Evolutionary conservation across 2,113 vertebrate genomes (phyloP).

Genomic region (Burhinus oedicnemus): DNA sequence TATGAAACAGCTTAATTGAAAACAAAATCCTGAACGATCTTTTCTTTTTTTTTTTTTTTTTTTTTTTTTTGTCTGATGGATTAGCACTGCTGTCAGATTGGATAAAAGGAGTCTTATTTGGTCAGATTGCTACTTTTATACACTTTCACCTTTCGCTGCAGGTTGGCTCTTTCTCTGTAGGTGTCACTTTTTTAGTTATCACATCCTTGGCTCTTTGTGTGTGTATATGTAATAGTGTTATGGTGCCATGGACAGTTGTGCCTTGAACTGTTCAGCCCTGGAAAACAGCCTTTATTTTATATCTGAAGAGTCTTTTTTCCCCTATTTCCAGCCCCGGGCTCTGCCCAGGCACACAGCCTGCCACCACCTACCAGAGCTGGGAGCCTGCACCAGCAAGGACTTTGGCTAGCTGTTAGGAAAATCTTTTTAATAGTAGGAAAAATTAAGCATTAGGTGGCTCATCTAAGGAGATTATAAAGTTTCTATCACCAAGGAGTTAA

Average conservation of each 20-base stretch:
- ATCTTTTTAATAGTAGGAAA: background rate
- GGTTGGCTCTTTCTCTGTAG: background rate
- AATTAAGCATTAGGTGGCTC: background rate
- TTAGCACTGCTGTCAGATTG: background rate
- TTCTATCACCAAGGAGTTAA: background rate
- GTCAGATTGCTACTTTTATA: background rate
- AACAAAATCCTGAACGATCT: background rate
- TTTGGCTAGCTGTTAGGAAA: background rate
- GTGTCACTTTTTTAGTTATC: background rate
- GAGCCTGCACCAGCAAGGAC: background rate
- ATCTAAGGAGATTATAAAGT: background rate
- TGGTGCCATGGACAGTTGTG: fast-evolving
- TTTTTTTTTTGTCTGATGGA: background rate
- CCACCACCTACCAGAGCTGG: background rate
- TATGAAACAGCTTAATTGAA: conserved; percentile 33
- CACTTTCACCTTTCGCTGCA: background rate
- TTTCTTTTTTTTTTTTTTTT: too few species aligned
- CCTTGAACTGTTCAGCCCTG: background rate
- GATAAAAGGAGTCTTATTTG: background rate
- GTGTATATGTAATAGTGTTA: background rate
- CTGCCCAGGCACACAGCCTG: background rate
- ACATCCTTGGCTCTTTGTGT: background rate
- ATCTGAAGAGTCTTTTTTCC: background rate
- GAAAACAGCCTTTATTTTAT: background rate
- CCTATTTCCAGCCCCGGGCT: background rate